These are phyloP conservation scores for Tachina grossa DNA, from an alignment of 2,888 invertebrate species.

Conservation along the genomic window DNA sequence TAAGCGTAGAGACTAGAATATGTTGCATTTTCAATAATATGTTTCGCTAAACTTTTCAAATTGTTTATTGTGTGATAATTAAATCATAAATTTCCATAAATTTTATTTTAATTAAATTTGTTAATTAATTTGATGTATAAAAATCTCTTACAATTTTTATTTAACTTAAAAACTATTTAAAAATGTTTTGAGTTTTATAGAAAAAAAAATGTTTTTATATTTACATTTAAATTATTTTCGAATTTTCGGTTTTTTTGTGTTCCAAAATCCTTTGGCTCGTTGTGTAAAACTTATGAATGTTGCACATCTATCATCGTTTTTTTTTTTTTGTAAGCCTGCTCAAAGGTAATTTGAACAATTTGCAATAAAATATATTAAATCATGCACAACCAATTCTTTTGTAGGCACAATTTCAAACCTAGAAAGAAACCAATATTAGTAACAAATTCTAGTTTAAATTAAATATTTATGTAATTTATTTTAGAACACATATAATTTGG, in stretches of 20 bases:
- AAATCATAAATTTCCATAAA: background rate
- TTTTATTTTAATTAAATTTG: background rate
- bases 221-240: slow-evolving; percentile 63
- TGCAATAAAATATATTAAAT: slow-evolving; percentile 24
- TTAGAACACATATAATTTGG: background rate
- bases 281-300: background rate
- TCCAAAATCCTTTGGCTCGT: slow-evolving; percentile 33
- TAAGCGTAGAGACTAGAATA: too few species aligned
- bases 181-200: slow-evolving; percentile 2
- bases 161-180: slow-evolving; percentile 47
- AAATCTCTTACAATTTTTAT: slow-evolving; percentile 10
- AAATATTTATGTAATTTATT: background rate
- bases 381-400: slow-evolving; percentile 21
- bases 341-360: slow-evolving; percentile 18
- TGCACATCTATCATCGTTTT: background rate
- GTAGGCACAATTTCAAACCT: slow-evolving; percentile 56
- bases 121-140: background rate
- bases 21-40: too few species aligned
- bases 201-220: slow-evolving; percentile 51
- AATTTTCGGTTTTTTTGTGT: slow-evolving; percentile 44
- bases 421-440: slow-evolving; percentile 71
- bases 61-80: background rate
- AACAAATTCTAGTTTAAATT: slow-evolving; percentile 39
- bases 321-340: slow-evolving; percentile 16
- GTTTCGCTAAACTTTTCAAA: background rate